Base-by-base conservation (phyloP, 2,113 vertebrate genomes). In the Nymphicus hollandicus region DNA sequence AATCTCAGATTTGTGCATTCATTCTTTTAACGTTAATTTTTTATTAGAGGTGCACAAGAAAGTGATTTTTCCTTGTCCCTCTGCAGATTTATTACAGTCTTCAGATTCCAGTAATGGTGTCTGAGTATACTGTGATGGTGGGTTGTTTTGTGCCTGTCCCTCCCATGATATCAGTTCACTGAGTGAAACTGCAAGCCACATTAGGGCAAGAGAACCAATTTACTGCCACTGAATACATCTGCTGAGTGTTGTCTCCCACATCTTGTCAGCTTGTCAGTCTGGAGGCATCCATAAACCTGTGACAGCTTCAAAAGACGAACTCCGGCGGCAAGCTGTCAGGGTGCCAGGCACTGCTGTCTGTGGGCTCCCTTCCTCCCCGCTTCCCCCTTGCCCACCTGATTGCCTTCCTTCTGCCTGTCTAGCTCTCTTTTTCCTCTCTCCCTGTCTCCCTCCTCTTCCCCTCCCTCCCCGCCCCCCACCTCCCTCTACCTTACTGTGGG, bases 261-360 rank as follows among this genome's bases (percentile, higher is more conserved):
- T 55, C 91, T 85, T 89, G 89, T 92, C 86, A 88, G 39, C 77
- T 85, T 86, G 87, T 95, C 92, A 88, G 58, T 93, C 85, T 95
- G 85, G 72, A 95, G 81, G 73, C 86, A 88, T 91, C 88, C 58
- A 39, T 89, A 95, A 95, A 91, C 58, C 74, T 4, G 3, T 86
- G 88, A 82, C 95, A 89, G 88, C 70, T 80, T 93, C 55, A 52
- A 52, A 90, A 95, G 81, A 64, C 27, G 12, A 55, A 53, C 82
- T 82, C 72, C 5, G 8, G 55, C 81, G 87, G 92, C 69, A 31
- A 58, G 66, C 65, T 88, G 71, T 93, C 89, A 84, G 76, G 12
- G 81, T 92, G 82, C 72, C 93, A 80, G 91, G 80, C 76, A 10
- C 46, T 93, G 86, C 88, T 89, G 49, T 25, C 86, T 77, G 19